These are phyloP conservation scores for Brachionus calyciflorus DNA, from an alignment of 1,140 invertebrate genomes.

Conservation along the genomic window DNA sequence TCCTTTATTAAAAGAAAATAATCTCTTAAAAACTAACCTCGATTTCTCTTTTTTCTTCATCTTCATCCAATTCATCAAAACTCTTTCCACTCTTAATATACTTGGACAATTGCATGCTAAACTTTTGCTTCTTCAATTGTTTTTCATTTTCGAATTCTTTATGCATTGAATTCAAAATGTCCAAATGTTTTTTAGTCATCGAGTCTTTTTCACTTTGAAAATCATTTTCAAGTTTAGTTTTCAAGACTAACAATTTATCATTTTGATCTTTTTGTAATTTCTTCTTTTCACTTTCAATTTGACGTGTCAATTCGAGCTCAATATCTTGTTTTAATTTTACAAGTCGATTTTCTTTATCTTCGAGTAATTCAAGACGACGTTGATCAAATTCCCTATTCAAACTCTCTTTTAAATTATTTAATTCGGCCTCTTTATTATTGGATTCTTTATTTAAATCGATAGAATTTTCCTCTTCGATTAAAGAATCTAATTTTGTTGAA, in stretches of 20 bases:
- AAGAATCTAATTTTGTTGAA: constrained; percentile 11
- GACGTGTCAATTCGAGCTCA: not conserved
- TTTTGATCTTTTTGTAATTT: constrained; percentile 1
- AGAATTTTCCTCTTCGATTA: not conserved
- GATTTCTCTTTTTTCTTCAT: constrained; percentile 40
- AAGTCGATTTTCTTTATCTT: constrained; percentile 29
- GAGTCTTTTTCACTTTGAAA: constrained; percentile 7
- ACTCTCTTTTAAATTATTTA: constrained; percentile 1
- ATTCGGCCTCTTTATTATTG: constrained; percentile 1
- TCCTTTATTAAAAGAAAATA: too few relatives aligned
- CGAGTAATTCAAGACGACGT: constrained; percentile 14
- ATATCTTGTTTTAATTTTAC: constrained; percentile 25
- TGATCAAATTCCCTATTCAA: constrained; percentile 25
- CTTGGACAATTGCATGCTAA: constrained; percentile 44
- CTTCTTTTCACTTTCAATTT: not conserved
- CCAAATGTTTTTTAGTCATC: constrained; percentile 24
- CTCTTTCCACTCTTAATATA: constrained; percentile 46
- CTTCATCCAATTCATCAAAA: constrained; percentile 44
- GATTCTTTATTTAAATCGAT: not conserved
- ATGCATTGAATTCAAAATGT: constrained; percentile 13
- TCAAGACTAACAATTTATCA: not conserved
- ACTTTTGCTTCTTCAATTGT: constrained; percentile 28
- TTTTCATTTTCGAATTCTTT: constrained; percentile 43
- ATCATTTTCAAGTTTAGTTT: not conserved
- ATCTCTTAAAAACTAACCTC: not conserved